Conservation (phyloP, 2,113 vertebrate species). For the Ammodytes marinus region DNA sequence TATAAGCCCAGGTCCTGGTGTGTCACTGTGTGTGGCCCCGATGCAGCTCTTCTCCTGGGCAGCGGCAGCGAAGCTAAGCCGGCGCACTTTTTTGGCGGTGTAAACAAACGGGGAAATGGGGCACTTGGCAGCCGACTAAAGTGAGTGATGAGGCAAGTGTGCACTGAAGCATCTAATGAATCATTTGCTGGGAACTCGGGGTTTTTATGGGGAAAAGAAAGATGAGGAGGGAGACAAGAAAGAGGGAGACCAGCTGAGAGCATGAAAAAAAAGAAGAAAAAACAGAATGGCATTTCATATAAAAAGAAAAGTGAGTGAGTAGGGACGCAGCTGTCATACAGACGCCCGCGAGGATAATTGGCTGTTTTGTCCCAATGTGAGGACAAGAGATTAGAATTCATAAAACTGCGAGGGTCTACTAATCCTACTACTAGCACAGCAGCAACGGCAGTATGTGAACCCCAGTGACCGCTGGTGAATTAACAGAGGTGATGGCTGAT, state of each 20-base stretch:
- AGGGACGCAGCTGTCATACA: conserved; percentile 54
- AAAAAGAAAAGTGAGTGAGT: conserved; percentile 37
- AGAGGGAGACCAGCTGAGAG: conserved; percentile 56
- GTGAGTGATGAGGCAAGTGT: conserved; percentile 82
- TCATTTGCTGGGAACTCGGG: conserved; percentile 77
- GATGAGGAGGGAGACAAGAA: conserved; percentile 69
- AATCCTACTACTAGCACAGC: conserved; percentile 39
- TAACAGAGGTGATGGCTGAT: conserved; percentile 63
- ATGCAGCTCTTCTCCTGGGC: conserved; percentile 55
- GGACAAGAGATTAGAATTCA: conserved; percentile 52
- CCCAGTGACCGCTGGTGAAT: conserved; percentile 38
- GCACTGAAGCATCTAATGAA: conserved; percentile 82
- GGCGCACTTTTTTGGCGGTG: conserved; percentile 71
- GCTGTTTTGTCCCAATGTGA: conserved; percentile 16
- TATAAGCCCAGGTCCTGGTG: conserved; percentile 62
- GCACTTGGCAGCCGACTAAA: conserved; percentile 79
- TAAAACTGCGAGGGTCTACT: conserved; percentile 37
- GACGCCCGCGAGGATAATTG: conserved; percentile 46
- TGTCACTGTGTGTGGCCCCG: conserved; percentile 80
- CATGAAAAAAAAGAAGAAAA: not conserved
- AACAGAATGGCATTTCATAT: conserved; percentile 43
- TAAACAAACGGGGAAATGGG: conserved; percentile 83
- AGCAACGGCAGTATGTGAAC: conserved; percentile 35
- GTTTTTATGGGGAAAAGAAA: conserved; percentile 78
- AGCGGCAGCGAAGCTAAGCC: conserved; percentile 65